These are phyloP conservation scores for Gandaritis pyraliata DNA, from an alignment of 2,888 invertebrate genomes.

Conservation along the genomic window DNA sequence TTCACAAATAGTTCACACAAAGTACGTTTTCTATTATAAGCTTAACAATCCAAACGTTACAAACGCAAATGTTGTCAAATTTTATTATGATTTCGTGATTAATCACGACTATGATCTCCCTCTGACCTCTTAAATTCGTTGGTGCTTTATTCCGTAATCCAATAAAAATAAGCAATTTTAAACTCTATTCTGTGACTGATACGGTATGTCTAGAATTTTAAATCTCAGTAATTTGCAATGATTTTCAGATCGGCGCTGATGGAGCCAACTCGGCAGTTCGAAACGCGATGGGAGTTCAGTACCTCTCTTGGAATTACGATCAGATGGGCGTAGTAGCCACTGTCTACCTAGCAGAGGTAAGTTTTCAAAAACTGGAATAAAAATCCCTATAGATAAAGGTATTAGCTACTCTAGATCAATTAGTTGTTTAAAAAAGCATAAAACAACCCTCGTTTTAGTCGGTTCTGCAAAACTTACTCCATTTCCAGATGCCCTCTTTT, in stretches of 20 bases:
- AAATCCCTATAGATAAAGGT: too few relatives aligned
- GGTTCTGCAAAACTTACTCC: background rate
- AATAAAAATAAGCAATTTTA: background rate
- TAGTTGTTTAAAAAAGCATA: too few relatives aligned
- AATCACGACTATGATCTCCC: too few relatives aligned
- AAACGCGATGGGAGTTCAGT: conserved; percentile 91
- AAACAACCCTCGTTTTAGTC: too few relatives aligned
- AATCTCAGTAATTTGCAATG: background rate
- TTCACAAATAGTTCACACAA: conserved; percentile 27
- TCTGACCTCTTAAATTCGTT: too few relatives aligned
- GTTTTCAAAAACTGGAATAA: conserved; percentile 1
- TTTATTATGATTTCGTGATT: too few relatives aligned
- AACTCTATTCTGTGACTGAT: background rate
- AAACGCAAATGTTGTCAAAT: background rate
- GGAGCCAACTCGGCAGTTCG: conserved; percentile 96
- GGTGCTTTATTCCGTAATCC: too few relatives aligned
- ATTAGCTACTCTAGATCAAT: too few relatives aligned
- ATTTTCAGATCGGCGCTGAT: conserved; percentile 94
- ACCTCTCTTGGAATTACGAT: conserved; percentile 92
- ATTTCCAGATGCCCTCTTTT: background rate
- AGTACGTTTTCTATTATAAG: conserved; percentile 12
- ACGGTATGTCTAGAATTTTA: background rate
- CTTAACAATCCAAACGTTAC: conserved; percentile 1
- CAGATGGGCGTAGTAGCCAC: conserved; percentile 98
- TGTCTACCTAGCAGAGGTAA: conserved; percentile 90